phyloP scores from a whole-genome alignment of 1,140 invertebrate species.

The Aphis craccivora region DNA sequence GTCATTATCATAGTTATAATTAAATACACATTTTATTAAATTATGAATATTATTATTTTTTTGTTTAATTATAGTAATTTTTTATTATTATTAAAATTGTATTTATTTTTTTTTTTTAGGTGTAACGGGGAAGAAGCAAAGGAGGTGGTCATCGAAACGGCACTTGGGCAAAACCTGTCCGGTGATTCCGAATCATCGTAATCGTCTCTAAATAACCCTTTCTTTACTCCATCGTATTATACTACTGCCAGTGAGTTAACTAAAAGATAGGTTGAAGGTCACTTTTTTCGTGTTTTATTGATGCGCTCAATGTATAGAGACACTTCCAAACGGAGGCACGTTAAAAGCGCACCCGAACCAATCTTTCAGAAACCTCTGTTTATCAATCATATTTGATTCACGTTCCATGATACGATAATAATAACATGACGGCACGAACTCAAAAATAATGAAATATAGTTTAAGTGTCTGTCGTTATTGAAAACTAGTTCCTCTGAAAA shows the following conservation, averaged over 20 bases:
- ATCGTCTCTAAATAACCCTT: neutral
- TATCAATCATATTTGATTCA: neutral
- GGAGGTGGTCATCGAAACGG: constrained; percentile 61
- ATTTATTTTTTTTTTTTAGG: constrained; percentile 53
- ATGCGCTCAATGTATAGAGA: neutral
- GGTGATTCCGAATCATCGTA: constrained; percentile 42
- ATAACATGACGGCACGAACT: neutral
- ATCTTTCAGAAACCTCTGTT: neutral
- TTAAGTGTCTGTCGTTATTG: constrained; percentile 33
- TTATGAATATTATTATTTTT: neutral
- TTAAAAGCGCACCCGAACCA: no score
- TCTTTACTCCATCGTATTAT: neutral
- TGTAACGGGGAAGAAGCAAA: constrained; percentile 61
- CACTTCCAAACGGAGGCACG: neutral
- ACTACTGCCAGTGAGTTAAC: neutral
- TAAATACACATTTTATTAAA: neutral
- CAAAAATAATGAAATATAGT: neutral
- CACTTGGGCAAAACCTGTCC: constrained; percentile 57
- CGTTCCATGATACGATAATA: constrained; percentile 17
- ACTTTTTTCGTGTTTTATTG: neutral
- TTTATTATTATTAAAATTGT: neutral
- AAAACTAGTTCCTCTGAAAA: constrained; percentile 50
- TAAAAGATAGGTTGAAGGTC: neutral
- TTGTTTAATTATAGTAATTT: neutral
- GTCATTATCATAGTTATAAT: neutral